These are phyloP conservation scores for Lichenostomus cassidix DNA, from an alignment of 2,113 vertebrate species.

Conservation along the genomic window DNA sequence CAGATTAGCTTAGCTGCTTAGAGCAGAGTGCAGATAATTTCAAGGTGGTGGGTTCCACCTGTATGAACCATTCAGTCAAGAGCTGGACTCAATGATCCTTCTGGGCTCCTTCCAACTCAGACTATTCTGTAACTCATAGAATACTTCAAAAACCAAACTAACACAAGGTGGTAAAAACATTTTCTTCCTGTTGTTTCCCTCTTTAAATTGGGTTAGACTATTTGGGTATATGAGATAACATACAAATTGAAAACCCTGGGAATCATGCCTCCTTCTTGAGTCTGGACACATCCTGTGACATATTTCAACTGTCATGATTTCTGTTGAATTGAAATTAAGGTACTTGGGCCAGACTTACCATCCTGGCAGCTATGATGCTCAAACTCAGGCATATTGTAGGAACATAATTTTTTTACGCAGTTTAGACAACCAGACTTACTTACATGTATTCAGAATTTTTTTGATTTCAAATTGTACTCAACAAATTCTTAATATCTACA, in stretches of 20 bases:
- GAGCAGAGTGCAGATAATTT: accelerated
- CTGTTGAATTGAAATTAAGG: neutral
- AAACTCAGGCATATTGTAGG: neutral
- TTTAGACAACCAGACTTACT: neutral
- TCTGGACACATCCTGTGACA: neutral
- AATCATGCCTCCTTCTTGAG: neutral
- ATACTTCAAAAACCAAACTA: neutral
- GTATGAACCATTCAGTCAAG: neutral
- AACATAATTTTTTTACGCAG: neutral
- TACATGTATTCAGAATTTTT: neutral
- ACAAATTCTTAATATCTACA: neutral
- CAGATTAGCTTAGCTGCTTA: neutral
- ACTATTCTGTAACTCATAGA: neutral
- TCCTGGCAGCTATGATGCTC: neutral
- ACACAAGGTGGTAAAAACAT: neutral
- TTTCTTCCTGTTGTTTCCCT: neutral
- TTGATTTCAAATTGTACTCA: neutral
- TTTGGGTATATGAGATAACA: neutral
- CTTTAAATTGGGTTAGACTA: neutral
- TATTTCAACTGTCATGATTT: neutral
- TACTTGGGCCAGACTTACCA: neutral
- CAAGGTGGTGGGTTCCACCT: neutral
- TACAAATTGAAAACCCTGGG: neutral
- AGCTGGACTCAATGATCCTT: neutral
- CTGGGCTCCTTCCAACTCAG: neutral